phyloP scores from a whole-genome alignment of 1,140 invertebrate genomes.

The Phortica variegata region DNA sequence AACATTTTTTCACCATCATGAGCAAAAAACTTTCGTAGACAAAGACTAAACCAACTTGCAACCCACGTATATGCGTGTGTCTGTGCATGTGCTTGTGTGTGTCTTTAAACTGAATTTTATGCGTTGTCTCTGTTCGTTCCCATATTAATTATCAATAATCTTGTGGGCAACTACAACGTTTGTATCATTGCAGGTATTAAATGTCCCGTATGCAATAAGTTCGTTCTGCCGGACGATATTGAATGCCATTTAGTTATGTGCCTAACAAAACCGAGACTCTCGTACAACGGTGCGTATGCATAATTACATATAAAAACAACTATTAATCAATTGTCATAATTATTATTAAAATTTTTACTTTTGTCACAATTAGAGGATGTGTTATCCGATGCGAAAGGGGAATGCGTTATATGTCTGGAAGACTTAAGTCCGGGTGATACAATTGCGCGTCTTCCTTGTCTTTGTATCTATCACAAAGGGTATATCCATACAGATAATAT shows the following conservation, averaged over 20 bases:
- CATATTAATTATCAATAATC: too few species aligned
- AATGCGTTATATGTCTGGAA: constrained; percentile 99
- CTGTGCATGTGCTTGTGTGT: too few species aligned
- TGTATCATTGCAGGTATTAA: constrained; percentile 77
- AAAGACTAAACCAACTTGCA: too few species aligned
- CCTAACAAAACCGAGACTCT: constrained; percentile 96
- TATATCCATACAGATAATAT: constrained; percentile 57
- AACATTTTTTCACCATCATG: too few species aligned
- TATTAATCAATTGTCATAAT: neutral
- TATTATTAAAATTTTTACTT: neutral
- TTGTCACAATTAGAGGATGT: constrained; percentile 78
- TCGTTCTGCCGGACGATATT: constrained; percentile 94
- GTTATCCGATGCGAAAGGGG: constrained; percentile 90
- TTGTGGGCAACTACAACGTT: neutral
- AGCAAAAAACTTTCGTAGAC: too few species aligned
- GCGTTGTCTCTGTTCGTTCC: too few species aligned
- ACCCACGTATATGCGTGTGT: too few species aligned
- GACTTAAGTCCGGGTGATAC: constrained; percentile 91
- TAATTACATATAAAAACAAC: neutral
- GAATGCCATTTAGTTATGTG: constrained; percentile 99
- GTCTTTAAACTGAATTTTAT: too few species aligned
- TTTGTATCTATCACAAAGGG: constrained; percentile 99
- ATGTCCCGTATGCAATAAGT: constrained; percentile 98
- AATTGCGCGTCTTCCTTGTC: constrained; percentile 96
- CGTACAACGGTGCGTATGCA: constrained; percentile 88